Evolutionary conservation across 1,140 invertebrate genomes (phyloP).

Genomic region (fruit fly (Drosophila melanogaster)): Release_6_plus_ISO1_MT NT_033779.5:2098001-2098500

Average conservation of each 20-base stretch:
- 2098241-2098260: conserved; percentile 42
- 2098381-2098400: conserved; percentile 55
- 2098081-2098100: not conserved
- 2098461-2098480: conserved; percentile 46
- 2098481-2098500: conserved; percentile 14
- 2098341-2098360: conserved; percentile 19
- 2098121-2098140: conserved; percentile 47
- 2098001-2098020: conserved; percentile 50
- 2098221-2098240: not conserved
- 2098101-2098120: conserved; percentile 9
- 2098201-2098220: not conserved
- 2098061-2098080: conserved; percentile 5
- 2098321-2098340: conserved; percentile 34
- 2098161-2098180: conserved; percentile 52
- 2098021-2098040: conserved; percentile 33
- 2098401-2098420: conserved; percentile 54
- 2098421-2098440: conserved; percentile 54
- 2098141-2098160: conserved; percentile 42
- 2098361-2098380: conserved; percentile 31
- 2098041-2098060: conserved; percentile 45
- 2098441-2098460: conserved; percentile 47
- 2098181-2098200: conserved; percentile 6
- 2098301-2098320: conserved; percentile 45
- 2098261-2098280: conserved; percentile 29
- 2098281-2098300: conserved; percentile 27